Evolutionary conservation across 1,140 invertebrate species (phyloP).

Genomic region (Megathymus violae): DNA sequence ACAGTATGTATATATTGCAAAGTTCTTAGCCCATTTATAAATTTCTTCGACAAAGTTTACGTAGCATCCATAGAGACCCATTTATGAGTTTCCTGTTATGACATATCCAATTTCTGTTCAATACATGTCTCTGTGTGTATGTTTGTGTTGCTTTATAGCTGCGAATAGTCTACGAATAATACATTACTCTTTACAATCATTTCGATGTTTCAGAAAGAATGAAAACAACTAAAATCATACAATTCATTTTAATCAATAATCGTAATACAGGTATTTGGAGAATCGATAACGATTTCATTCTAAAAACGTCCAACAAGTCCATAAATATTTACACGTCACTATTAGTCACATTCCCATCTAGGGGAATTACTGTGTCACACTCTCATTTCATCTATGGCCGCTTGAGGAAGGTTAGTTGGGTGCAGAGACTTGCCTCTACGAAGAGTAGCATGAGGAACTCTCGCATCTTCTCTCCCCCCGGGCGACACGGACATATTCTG

Average conservation of each 20-base stretch:
- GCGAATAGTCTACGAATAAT: too few relatives aligned
- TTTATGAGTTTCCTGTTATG: too few relatives aligned
- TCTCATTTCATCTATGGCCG: slow-evolving; percentile 92
- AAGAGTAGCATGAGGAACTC: slow-evolving; percentile 73
- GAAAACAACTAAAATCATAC: slow-evolving; percentile 22
- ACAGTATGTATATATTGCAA: too few relatives aligned
- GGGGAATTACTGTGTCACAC: slow-evolving; percentile 88
- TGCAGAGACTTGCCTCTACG: slow-evolving; percentile 68
- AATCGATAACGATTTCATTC: slow-evolving; percentile 61
- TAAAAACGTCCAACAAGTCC: slow-evolving; percentile 49
- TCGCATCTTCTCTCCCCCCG: slow-evolving; percentile 54
- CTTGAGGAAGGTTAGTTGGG: slow-evolving; percentile 85
- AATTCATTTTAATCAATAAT: slow-evolving; percentile 65
- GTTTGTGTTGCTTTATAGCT: too few relatives aligned
- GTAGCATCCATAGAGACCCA: too few relatives aligned
- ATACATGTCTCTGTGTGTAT: too few relatives aligned
- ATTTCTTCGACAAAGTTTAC: too few relatives aligned
- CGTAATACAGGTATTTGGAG: slow-evolving; percentile 63
- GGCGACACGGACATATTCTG: slow-evolving; percentile 73
- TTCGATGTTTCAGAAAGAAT: too few relatives aligned
- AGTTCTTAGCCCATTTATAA: too few relatives aligned
- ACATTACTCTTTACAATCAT: too few relatives aligned
- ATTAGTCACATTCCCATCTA: slow-evolving; percentile 47
- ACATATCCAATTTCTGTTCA: too few relatives aligned
- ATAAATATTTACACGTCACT: slow-evolving; percentile 61